Evolutionary conservation across 2,888 invertebrate genomes (phyloP), one percentile per base, ranked within the genome.

Genomic region (Campaea margaritaria): DNA sequence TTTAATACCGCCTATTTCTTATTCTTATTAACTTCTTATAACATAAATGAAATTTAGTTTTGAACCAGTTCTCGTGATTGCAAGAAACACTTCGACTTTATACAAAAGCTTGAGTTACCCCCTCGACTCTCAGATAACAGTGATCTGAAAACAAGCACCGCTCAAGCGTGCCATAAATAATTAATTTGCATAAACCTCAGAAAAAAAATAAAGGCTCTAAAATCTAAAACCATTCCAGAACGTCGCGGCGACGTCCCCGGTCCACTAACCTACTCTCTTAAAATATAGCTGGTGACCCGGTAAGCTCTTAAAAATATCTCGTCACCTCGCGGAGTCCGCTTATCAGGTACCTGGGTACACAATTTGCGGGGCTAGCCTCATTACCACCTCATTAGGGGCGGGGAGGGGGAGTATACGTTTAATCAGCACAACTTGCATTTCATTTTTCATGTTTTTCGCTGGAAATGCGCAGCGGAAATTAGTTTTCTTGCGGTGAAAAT

Each of bases 301-400:
- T 16, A 41, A 42, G 42, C 34, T 38, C 36, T 38, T 45, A 44
- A 47, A 59, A 55, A 54, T n/a, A 46, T 28, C 50, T 42, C 27
- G 57, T 57, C 57, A 51, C 11, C 21, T 21, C 34, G 2, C 15
- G 15, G 2, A 12, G 10, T 13, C 8, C 39, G 27, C 50, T 58
- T 53, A 53, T 49, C 44, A 41, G 47, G 14, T 21, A 21, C 21
- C 21, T 21, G 14, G 43, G 53, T 45, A 53, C 57, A 51, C 58
- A 59, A 62, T 45, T 54, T 56, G 10, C 46, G 28, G 38, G 58
- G 44, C 56, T 21, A 53, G 55, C 51, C 76, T 78, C 79, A 75
- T 80, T 76, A 79, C 73, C 64, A 55, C 62, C 71, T 79, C 80
- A 79, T 80, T 79, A 79, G 71, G 51, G 31, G 31, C 10, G 44